Evolutionary conservation across 2,113 vertebrate species (phyloP), one percentile per base, ranked within the genome.

Genomic region (Callithrix jacchus): DNA sequence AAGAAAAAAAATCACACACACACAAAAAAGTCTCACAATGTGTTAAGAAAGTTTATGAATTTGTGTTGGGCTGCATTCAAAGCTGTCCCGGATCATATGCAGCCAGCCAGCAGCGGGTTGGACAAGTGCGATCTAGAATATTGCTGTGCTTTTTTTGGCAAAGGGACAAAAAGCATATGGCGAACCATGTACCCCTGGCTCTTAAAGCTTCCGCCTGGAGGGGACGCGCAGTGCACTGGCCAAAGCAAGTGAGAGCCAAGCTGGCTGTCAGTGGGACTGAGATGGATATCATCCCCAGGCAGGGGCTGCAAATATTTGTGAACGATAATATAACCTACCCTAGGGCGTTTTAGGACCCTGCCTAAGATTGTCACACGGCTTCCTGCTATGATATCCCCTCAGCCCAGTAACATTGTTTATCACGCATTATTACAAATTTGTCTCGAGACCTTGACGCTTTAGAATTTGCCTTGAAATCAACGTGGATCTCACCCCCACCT

Each of bases 381-480:
- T 71, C 76, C 30, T n/a, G 64, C 88, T 37, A 7, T 7, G 35
- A n/a, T 5, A 27, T 52, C 27, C 45, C 56, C 56, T 40, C 40
- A 70, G 30, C 42, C 70, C n/a, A 71, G 45, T 25, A 54, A 87
- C 49, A 35, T 6, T 42, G 30, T 49, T 74, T 58, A 14, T 83
- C 27, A 16, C 5, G 20, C 30, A 37, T 74, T 54, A 9, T 73
- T 47, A 45, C 1, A 5, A 71, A 52, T 58, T 68, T 74, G 77
- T 85, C 90, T 96, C 87, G 52, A 83, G 52, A 77, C 21, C 3
- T 42, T 1, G 18, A 77, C 2, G n/a, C 52, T 86, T 82, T 61
- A 91, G 90, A 94, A 95, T 95, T 73, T 90, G 64, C 61, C 58
- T 89, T 35, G 93, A 82, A 92, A 96, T 92, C 93, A 47, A 47